phyloP scores from a whole-genome alignment of 2,888 invertebrate species.

The Ellobium chinense region DNA sequence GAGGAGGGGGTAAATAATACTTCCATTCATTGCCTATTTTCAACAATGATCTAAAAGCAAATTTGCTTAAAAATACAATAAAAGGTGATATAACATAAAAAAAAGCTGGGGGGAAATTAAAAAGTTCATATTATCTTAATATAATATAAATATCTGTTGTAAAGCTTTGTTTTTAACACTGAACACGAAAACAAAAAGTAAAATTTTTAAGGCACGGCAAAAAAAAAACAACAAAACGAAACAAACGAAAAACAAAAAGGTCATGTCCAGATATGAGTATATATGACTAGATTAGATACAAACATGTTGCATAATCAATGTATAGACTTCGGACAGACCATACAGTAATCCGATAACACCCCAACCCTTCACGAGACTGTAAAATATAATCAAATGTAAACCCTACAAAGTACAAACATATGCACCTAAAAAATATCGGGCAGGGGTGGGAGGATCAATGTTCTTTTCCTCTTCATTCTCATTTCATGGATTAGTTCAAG shows the following conservation, averaged over 20 bases:
- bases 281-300: slow-evolving; percentile 49
- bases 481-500: not conserved
- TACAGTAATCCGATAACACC: slow-evolving; percentile 42
- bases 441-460: not conserved
- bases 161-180: slow-evolving; percentile 72
- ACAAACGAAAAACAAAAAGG: slow-evolving; percentile 26
- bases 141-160: slow-evolving; percentile 67
- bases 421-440: slow-evolving; percentile 20
- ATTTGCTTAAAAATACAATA: slow-evolving; percentile 43
- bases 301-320: slow-evolving; percentile 46
- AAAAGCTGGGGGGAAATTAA: slow-evolving; percentile 44
- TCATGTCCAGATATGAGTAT: slow-evolving; percentile 50
- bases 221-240: slow-evolving; percentile 54
- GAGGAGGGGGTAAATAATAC: slow-evolving; percentile 34
- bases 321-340: slow-evolving; percentile 39
- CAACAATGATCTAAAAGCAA: slow-evolving; percentile 48
- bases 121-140: slow-evolving; percentile 64
- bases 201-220: slow-evolving; percentile 75
- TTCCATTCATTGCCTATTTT: slow-evolving; percentile 17
- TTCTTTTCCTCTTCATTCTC: not conserved
- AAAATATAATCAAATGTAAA: slow-evolving; percentile 38
- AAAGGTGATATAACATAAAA: slow-evolving; percentile 43
- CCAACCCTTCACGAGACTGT: slow-evolving; percentile 28
- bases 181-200: slow-evolving; percentile 64
- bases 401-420: slow-evolving; percentile 22